These are phyloP conservation scores for Rhinichthys osculus DNA, from an alignment of 2,797 vertebrate species.

Conservation along the genomic window DNA sequence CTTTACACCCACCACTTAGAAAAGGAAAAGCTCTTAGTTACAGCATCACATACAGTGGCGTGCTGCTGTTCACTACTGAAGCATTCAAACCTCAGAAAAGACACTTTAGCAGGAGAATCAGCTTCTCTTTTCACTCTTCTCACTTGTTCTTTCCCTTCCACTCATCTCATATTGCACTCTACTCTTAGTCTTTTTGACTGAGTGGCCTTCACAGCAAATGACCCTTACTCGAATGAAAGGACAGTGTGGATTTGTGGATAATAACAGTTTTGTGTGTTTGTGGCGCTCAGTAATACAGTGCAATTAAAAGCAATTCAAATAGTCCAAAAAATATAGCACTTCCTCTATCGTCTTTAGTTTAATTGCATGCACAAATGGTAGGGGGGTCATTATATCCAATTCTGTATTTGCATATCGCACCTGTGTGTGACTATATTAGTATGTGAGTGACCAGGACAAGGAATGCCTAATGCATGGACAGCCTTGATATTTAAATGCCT, in stretches of 20 bases:
- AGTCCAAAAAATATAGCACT: background rate
- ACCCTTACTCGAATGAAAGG: background rate
- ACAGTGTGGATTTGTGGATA: background rate
- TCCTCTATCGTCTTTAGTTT: background rate
- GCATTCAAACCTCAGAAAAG: background rate
- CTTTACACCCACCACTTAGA: constrained; percentile 8
- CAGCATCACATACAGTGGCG: background rate
- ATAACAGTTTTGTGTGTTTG: background rate
- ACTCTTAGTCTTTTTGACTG: background rate
- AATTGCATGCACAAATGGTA: background rate
- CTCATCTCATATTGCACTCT: background rate
- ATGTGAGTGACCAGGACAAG: background rate
- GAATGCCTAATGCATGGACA: background rate
- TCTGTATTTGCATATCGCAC: background rate
- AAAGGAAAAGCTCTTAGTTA: constrained; percentile 9
- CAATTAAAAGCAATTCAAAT: constrained; percentile 1
- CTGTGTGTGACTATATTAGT: constrained; percentile 6
- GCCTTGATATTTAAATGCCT: background rate
- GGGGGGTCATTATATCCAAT: background rate
- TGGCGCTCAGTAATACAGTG: background rate
- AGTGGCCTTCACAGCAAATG: background rate
- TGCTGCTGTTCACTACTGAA: background rate
- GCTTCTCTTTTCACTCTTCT: background rate
- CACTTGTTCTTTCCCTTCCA: background rate
- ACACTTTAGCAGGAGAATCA: background rate